These are phyloP conservation scores for Neopelma chrysocephalum DNA, from an alignment of 2,797 vertebrate species.

Conservation along the genomic window DNA sequence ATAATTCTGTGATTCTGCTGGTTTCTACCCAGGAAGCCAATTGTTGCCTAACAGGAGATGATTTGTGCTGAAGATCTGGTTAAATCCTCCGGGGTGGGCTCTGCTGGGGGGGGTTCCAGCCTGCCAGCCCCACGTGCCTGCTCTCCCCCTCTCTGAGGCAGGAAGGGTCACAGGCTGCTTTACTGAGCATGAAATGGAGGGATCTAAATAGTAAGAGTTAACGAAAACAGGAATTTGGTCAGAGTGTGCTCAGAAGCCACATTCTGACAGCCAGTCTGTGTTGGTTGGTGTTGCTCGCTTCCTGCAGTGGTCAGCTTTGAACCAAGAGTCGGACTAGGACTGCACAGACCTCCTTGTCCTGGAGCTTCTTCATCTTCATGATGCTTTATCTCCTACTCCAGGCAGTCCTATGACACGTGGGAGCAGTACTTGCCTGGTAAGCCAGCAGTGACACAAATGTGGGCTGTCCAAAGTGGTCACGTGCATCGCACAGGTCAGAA, in stretches of 20 bases:
- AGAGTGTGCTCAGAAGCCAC: neutral
- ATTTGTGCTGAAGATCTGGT: neutral
- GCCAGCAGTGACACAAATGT: fast-evolving
- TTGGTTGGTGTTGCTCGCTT: fast-evolving
- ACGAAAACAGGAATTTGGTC: neutral
- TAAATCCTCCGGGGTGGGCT: neutral
- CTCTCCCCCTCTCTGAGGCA: neutral
- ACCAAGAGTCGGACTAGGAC: neutral
- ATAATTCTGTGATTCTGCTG: neutral
- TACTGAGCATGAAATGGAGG: neutral
- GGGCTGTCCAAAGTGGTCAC: neutral
- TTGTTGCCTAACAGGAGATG: neutral
- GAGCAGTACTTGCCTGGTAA: neutral
- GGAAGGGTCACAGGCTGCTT: neutral
- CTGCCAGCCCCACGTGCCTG: neutral
- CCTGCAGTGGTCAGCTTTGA: neutral
- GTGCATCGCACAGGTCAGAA: neutral
- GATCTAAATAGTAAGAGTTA: neutral
- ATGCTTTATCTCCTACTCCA: neutral
- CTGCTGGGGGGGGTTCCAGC: neutral
- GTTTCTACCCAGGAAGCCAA: neutral
- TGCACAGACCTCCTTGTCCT: neutral
- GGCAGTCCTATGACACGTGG: neutral
- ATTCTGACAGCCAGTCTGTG: fast-evolving
- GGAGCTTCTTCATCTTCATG: neutral